These are phyloP conservation scores for Saimiri boliviensis DNA, from an alignment of 2,113 vertebrate species.

Conservation along the genomic window DNA sequence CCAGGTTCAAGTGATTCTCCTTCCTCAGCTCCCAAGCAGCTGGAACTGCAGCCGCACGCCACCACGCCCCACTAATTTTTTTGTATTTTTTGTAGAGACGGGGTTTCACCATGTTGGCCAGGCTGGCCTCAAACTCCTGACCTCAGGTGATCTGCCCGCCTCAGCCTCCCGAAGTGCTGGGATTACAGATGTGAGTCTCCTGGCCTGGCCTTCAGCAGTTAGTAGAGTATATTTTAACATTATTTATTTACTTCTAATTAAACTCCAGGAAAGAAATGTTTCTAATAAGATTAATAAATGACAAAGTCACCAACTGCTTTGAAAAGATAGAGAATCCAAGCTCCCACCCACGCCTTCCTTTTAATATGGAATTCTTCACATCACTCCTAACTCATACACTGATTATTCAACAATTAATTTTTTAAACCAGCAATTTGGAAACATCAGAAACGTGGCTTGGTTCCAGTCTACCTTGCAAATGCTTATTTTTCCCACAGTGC, in stretches of 20 bases:
- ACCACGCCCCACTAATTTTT: not conserved
- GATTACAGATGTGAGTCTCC: not conserved
- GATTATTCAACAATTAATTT: constrained; percentile 17
- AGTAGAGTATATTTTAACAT: constrained; percentile 2
- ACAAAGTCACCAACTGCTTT: not conserved
- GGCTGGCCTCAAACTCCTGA: not conserved
- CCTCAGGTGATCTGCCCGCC: not conserved
- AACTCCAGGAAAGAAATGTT: not conserved
- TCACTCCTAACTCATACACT: not conserved
- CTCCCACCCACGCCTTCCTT: not conserved
- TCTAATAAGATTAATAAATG: not conserved
- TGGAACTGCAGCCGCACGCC: too few species aligned
- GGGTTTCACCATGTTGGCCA: not conserved
- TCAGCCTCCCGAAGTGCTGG: not conserved
- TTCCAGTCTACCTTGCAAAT: not conserved
- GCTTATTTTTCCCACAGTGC: not conserved
- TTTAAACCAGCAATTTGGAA: constrained; percentile 24
- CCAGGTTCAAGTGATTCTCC: not conserved
- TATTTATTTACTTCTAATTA: not conserved
- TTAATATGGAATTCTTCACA: not conserved
- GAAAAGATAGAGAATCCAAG: not conserved
- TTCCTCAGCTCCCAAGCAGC: not conserved
- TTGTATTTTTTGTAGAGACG: not conserved
- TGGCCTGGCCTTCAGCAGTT: not conserved
- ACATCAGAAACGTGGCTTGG: not conserved